Evolutionary conservation across 2,797 vertebrate genomes (phyloP), one percentile per base, ranked within the genome.

Genomic region (Chromobotia macracanthus): DNA sequence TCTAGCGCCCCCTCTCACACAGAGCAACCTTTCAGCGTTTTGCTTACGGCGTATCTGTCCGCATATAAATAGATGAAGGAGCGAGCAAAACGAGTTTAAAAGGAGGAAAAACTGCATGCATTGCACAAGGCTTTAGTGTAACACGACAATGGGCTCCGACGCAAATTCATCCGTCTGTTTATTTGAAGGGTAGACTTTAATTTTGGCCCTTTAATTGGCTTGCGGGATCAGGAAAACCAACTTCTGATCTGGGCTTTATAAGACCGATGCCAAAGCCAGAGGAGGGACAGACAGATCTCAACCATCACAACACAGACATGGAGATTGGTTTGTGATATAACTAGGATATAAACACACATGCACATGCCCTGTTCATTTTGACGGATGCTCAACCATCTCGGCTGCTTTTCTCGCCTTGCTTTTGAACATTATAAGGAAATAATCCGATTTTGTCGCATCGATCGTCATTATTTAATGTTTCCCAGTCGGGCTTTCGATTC

Each of bases 1-100:
- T 82, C 81, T 81, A 75, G 79, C 88, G 83, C 89, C 82, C 85
- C 88, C 88, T 83, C 80, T 87, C 70, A 80, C 85, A 81, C 25
- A 61, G 13, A 76, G 72, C 61, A 48, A 75, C 53, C 51, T 75
- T 61, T 81, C 10, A 55, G 51, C 48, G 53, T 46, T 25, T 46
- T 66, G 74, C 50, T 51, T 55, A 19, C 15, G 46, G 35, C 66
- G 60, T 67, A 77, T 63, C 51, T 70, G 55, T 60, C 28, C 51
- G 50, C 61, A 38, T 35, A 77, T 58, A 67, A 67, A 76, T 50
- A 64, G 6, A 72, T 3, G 3, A 56, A 72, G 55, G 31, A 60
- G 64, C 51, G 48, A 46, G 41, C 75, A 61, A 71, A 44, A 19
- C 46, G 67, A 25, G 41, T 63, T 78, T n/a, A 63, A 61, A 41